A percentile compares a stretch with the other conserved stretches of the same genome.
phyloP scores from a whole-genome alignment of 2,113 vertebrate genomes.

The Limanda limanda region DNA sequence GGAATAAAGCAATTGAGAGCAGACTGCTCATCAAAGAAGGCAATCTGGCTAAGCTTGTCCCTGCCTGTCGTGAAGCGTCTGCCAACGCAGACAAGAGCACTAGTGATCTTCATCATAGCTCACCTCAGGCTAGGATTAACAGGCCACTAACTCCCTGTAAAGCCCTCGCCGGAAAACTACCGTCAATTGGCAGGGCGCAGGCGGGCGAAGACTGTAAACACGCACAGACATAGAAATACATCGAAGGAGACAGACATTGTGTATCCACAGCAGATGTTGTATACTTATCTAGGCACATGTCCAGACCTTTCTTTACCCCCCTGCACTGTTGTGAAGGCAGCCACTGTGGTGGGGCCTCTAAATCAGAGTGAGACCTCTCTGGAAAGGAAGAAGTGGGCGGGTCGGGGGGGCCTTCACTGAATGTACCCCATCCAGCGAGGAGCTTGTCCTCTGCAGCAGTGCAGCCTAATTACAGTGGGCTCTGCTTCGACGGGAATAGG shows the following conservation, averaged over 20 bases:
- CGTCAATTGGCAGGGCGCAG: slow-evolving; percentile 37
- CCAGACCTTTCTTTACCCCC: slow-evolving; percentile 24
- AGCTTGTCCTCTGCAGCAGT: slow-evolving; percentile 62
- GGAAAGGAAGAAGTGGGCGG: slow-evolving; percentile 19
- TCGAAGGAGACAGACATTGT: slow-evolving; percentile 6
- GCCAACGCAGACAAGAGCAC: slow-evolving; percentile 68
- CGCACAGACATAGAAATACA: slow-evolving; percentile 18
- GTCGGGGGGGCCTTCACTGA: slow-evolving; percentile 37
- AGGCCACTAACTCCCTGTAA: slow-evolving; percentile 69
- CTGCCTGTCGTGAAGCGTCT: slow-evolving; percentile 48
- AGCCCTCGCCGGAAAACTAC: slow-evolving; percentile 51
- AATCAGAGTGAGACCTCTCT: slow-evolving; percentile 40
- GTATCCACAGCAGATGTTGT: slow-evolving; percentile 7
- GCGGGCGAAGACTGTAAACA: slow-evolving; percentile 7
- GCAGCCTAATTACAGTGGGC: slow-evolving; percentile 76
- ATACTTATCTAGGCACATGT: neutral
- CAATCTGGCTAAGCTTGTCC: slow-evolving; percentile 75
- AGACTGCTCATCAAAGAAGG: slow-evolving; percentile 76
- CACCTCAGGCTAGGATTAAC: slow-evolving; percentile 78
- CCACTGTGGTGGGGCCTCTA: slow-evolving; percentile 23
- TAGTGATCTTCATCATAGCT: slow-evolving; percentile 75
- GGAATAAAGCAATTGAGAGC: slow-evolving; percentile 72
- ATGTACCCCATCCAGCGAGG: slow-evolving; percentile 53
- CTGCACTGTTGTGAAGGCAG: slow-evolving; percentile 9
- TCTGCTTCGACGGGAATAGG: slow-evolving; percentile 67